Evolutionary conservation across 2,113 vertebrate genomes (phyloP), one percentile per base, ranked within the genome.

Genomic region (Emberiza fucata): DNA sequence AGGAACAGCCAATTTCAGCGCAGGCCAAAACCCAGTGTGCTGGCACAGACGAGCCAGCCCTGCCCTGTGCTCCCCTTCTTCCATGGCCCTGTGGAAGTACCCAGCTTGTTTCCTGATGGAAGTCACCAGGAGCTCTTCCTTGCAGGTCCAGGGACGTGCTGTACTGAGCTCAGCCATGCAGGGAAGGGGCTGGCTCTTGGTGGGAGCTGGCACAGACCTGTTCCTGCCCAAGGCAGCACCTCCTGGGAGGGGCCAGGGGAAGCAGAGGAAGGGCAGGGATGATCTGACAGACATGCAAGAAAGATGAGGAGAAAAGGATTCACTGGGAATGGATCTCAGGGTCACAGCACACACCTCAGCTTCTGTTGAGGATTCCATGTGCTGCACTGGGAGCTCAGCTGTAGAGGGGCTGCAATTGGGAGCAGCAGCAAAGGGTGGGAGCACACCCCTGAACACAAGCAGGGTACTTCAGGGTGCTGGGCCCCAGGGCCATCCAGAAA

Each of bases 261-360:
- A 81, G 85, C 23, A 11, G 51, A 81, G 25, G 31, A 86, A 81
- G 59, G 61, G 35, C 53, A 77, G 35, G 63, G 56, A 56, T 44
- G 44, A 79, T 37, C 21, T 2, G 3, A 72, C 22, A 2, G 1
- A 64, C 13, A n/a, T 0, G 0, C 19, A 39, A 9, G 4, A 1
- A 4, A 57, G 44, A 40, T 0, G 3, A 86, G 35, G 29, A 76
- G 54, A 73, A 81, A 78, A 40, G 29, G 25, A 76, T 73, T 61
- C 45, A 5, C 42, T 6, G n/a, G 48, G n/a, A 68, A 14, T 16
- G 65, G 35, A 91, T 81, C 44, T 63, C 73, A 76, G 75, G n/a
- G 33, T 60, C 44, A 4, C 59, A 48, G 70, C 5, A 21, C 35
- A 45, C 4, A 0, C 45, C 14, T 24, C 4, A 5, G 65, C 56